Base-by-base conservation (phyloP, 2,888 invertebrate species). In the Caenorhabditis virilis region DNA sequence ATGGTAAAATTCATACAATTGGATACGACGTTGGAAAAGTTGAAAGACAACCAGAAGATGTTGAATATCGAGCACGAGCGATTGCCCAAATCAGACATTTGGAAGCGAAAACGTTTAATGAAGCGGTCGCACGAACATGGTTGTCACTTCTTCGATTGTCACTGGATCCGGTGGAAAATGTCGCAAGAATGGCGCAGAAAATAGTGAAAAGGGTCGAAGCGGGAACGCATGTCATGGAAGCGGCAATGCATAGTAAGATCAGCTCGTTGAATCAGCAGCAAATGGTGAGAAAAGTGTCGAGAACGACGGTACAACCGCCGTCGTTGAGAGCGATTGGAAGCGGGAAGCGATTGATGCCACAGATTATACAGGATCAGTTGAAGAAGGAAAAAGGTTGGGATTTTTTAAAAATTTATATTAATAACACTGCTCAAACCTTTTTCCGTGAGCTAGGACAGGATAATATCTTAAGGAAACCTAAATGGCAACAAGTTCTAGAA, bases 101-200 rank as follows among this genome's bases (percentile, higher is more conserved):
- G 30, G 79, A 78, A 59, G 50, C 58, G 47, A 79, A 78, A 58
- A 69, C 72, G n/a, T 79, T 82, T 57, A 68, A 65, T 27, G 83
- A 80, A 55, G 79, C 94, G 55, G 93, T 93, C 85, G 89, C 90
- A 85, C 91, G 91, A 85, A 88, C 95, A 57, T 97, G 95, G 95
- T 88, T 88, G 74, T 89, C 90, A 20, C 87, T 97, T 72, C 87
- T 89, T 64, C 87, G 88, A 60, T 88, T 95, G 79, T 89, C 91
- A 58, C 87, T 88, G 63, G 97, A 98, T 87, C 95, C 97, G 1
- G 89, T 90, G 84, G 91, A 91, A 2, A 89, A 89, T 53, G 91
- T 75, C 6, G 72, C 73, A 1, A 85, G 87, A 57, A 89, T 92
- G 87, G 91, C 93, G 6, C 88, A 88, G 72, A 89, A 89, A 78